Evolutionary conservation across 37 sponge, comb jelly and placozoan genomes (phyloP), one percentile per base, ranked within the genome.

Genomic region (Sycon ciliatum): DNA sequence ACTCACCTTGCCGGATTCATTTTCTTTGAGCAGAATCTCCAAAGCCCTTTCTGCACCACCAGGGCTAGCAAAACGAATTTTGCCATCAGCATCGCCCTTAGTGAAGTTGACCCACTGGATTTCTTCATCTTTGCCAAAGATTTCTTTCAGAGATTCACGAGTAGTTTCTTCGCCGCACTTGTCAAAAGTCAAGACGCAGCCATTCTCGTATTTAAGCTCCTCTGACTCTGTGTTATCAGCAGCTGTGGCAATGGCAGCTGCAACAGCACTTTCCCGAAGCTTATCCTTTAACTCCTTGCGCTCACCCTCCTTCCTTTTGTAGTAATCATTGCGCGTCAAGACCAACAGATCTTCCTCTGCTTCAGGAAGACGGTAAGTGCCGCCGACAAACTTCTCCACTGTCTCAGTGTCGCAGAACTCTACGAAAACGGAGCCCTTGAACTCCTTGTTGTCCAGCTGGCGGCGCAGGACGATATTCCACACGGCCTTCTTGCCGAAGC

Each of bases 371-470:
- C n/a, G n/a, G n/a, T n/a, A n/a, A n/a, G n/a, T n/a, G n/a, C n/a
- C n/a, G n/a, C n/a, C n/a, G 2, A 69, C 34, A 49, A 83, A 52
- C 34, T 83, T 78, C 3, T 39, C 69, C 0, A 73, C 74, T 9
- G 55, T 56, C 5, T 7, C 71, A 27, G 22, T 38, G 4, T 16
- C 34, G 32, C 66, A 69, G 56, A 69, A 84, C 42, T 84, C 90
- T 4, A 67, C 90, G 81, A 89, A 89, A 18, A 89, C 77, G 24
- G 90, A 89, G 11, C 88, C 88, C 84, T 76, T 80, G 46, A 80
- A 80, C 53, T 55, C 66, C 40, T 38, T 72, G 0, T 76, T 37
- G 58, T 31, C 81, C 4, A 46, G 30, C 22, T 26, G 26, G 56
- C 3, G 26, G 56, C 56, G 26, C 56, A 23, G n/a, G n/a, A n/a